Percentiles rank a stretch among this genome's conserved stretches.
Evolutionary conservation across 2,888 invertebrate genomes (phyloP).

Genomic region (Oxycera nigricornis): DNA sequence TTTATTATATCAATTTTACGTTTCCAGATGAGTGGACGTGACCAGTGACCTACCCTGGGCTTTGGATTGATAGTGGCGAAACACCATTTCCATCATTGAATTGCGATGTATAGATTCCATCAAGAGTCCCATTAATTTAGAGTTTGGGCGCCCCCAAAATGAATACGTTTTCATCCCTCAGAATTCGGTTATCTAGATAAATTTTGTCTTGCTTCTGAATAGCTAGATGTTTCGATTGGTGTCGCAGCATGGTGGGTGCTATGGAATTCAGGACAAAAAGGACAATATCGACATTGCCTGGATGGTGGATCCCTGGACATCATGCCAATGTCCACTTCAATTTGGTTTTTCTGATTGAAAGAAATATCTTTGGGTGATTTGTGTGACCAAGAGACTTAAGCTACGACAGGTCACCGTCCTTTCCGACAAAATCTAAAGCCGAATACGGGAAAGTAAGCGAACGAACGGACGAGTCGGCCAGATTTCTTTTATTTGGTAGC

Average conservation of each 20-base stretch:
- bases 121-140: constrained; percentile 9
- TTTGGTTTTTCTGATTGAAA: constrained; percentile 15
- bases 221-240: background rate
- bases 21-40: background rate
- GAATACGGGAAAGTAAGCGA: background rate
- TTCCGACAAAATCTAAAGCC: background rate
- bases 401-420: background rate
- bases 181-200: constrained; percentile 5
- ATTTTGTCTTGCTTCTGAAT: background rate
- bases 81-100: background rate
- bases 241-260: background rate
- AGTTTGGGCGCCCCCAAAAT: constrained; percentile 17
- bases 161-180: constrained; percentile 12
- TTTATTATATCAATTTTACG: constrained; percentile 13
- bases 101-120: background rate
- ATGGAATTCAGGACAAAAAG: background rate
- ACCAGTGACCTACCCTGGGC: background rate
- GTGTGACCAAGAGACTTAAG: background rate
- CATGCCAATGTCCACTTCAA: constrained; percentile 9
- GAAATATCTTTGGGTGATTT: constrained; percentile 27
- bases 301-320: background rate
- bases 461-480: background rate
- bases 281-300: background rate
- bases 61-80: background rate
- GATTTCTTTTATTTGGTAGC: constrained; percentile 15